phyloP scores from a whole-genome alignment of 2,113 vertebrate species.

The Odontophorus gujanensis region DNA sequence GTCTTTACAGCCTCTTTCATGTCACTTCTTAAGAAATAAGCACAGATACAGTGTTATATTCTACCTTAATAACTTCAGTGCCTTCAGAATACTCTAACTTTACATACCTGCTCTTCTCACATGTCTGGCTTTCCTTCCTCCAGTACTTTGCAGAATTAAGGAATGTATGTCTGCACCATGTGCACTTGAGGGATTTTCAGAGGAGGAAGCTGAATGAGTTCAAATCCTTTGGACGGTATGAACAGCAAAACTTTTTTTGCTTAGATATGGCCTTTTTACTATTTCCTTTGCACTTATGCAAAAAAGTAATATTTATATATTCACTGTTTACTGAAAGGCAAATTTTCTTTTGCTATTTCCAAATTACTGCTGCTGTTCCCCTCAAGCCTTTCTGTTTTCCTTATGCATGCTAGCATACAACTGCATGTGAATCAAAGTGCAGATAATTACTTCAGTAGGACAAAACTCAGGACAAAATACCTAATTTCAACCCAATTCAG shows the following conservation, averaged over 20 bases:
- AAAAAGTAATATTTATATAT: background rate
- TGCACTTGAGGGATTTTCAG: background rate
- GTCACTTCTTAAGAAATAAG: background rate
- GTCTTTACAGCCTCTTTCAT: background rate
- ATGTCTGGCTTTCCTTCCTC: background rate
- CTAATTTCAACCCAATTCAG: background rate
- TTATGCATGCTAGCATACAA: background rate
- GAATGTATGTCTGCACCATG: fast-evolving
- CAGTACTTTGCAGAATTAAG: background rate
- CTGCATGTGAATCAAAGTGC: background rate
- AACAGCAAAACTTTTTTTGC: background rate
- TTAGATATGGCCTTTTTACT: background rate
- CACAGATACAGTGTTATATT: background rate
- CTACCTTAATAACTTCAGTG: background rate
- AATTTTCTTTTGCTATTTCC: background rate
- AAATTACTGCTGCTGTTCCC: background rate
- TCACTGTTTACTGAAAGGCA: background rate
- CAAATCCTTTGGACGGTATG: background rate
- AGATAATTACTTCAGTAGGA: background rate
- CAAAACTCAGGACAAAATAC: background rate
- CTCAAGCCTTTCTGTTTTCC: background rate
- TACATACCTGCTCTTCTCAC: background rate
- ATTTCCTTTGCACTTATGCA: background rate
- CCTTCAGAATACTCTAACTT: background rate
- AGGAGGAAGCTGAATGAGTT: background rate